A percentile compares a stretch with the other conserved stretches of the same genome.
These are phyloP conservation scores for Mus musculus DNA, from an alignment of 2,113 vertebrate species.

Conservation along the genomic window GRCm39 chr9:50284001-50284500, in stretches of 20 bases:
- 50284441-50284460: not conserved
- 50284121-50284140: not conserved
- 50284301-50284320: not conserved
- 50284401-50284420: no score
- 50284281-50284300: not conserved
- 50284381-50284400: not conserved
- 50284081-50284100: not conserved
- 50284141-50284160: not conserved
- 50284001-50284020: not conserved
- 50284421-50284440: not conserved
- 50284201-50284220: not conserved
- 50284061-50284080: not conserved
- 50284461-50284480: not conserved
- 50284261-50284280: not conserved
- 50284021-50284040: rapidly evolving
- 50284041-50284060: not conserved
- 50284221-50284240: not conserved
- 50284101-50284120: not conserved
- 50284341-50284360: not conserved
- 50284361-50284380: not conserved
- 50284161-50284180: not conserved
- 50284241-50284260: not conserved
- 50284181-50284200: not conserved
- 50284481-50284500: not conserved
- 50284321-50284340: not conserved